A percentile compares a stretch with the other conserved stretches of the same genome.
Conservation (phyloP, 1,140 invertebrate genomes). For the Nasonia giraulti region DNA sequence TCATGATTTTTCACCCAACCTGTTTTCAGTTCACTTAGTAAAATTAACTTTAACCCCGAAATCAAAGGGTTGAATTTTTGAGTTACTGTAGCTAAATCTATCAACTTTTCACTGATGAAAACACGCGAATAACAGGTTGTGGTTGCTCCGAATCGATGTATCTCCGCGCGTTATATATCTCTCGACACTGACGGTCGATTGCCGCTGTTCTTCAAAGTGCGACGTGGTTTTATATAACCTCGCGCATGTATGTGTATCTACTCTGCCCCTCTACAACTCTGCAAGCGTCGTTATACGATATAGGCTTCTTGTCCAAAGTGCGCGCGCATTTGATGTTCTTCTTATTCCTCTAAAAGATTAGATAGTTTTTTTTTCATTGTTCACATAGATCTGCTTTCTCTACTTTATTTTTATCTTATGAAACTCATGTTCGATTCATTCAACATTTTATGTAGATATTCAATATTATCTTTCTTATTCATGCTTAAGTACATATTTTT, state of each 20-base stretch:
- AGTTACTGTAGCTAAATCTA: not conserved
- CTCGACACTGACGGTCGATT: conserved; percentile 33
- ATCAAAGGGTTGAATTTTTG: not conserved
- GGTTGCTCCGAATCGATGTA: not conserved
- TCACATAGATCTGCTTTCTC: too few species aligned
- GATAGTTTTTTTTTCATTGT: too few species aligned
- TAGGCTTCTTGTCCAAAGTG: not conserved
- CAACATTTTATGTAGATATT: too few species aligned
- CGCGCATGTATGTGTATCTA: not conserved
- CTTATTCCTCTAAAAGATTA: not conserved
- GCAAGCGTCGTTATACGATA: not conserved
- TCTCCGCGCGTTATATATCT: conserved; percentile 9
- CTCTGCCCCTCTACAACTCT: conserved; percentile 16
- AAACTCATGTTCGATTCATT: too few species aligned
- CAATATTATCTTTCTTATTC: too few species aligned
- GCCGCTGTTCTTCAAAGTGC: conserved; percentile 42
- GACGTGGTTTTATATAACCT: conserved; percentile 45
- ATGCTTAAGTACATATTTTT: too few species aligned
- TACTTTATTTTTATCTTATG: too few species aligned
- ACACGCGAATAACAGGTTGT: conserved; percentile 34
- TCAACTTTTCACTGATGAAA: not conserved
- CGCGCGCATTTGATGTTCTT: conserved; percentile 20
- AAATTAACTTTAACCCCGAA: not conserved
- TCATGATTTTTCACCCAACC: not conserved
- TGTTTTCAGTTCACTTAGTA: not conserved